A percentile compares a stretch with the other conserved stretches of the same genome.
phyloP scores from a whole-genome alignment of 2,113 vertebrate species.

The Eulemur rufifrons region DNA sequence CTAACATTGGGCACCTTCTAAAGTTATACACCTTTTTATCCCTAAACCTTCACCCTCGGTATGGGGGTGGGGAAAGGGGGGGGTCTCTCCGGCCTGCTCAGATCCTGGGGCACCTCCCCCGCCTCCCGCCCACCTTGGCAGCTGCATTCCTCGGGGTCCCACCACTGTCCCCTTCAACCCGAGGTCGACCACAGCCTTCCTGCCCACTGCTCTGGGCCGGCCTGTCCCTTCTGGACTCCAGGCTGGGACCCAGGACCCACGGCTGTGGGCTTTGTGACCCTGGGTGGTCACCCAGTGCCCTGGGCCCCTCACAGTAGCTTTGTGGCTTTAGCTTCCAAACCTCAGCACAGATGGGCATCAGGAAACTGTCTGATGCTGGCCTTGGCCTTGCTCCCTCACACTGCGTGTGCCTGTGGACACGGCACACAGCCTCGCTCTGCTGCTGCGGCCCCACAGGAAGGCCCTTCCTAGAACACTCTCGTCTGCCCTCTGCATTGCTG shows the following conservation, averaged over 20 bases:
- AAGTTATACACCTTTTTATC: not conserved
- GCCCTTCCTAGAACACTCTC: not conserved
- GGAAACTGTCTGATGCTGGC: too few species aligned
- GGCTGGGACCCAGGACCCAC: not conserved
- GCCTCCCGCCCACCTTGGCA: not conserved
- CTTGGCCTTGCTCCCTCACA: not conserved
- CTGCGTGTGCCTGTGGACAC: not conserved
- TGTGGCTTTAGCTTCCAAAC: too few species aligned
- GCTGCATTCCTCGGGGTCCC: not conserved
- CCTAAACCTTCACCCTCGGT: not conserved
- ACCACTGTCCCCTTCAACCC: not conserved
- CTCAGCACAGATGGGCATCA: too few species aligned
- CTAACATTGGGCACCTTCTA: too few species aligned
- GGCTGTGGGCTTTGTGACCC: too few species aligned
- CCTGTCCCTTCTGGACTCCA: not conserved
- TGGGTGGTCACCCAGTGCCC: not conserved
- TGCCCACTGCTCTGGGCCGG: not conserved
- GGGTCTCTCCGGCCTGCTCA: not conserved
- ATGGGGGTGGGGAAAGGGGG: not conserved
- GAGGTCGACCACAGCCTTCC: not conserved
- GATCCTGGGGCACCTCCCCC: not conserved
- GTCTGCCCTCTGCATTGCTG: not conserved
- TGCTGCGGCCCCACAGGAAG: too few species aligned
- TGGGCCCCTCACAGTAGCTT: too few species aligned
- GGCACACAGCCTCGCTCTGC: accelerated